Conservation (phyloP, 1,140 invertebrate genomes). For the Magallana ariakensis region DNA sequence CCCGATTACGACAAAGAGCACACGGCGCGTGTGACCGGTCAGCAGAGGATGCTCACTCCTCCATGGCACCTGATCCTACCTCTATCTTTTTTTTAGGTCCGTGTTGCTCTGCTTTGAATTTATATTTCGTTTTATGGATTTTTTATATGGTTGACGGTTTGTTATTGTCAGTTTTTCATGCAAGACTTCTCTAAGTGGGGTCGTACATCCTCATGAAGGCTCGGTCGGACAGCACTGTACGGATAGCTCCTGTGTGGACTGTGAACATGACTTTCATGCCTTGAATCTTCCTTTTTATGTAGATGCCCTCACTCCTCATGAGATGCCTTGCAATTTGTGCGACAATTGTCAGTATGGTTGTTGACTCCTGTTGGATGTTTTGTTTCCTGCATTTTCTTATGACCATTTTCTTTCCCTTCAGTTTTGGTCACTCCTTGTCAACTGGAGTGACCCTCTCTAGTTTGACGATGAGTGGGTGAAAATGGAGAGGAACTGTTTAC, state of each 20-base stretch:
- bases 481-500: no score
- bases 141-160: no score
- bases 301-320: conserved; percentile 44
- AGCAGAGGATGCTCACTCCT: no score
- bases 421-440: conserved; percentile 7
- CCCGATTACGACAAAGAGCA: no score
- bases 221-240: conserved; percentile 40
- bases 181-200: conserved; percentile 40
- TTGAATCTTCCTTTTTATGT: conserved; percentile 43
- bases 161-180: no score
- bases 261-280: conserved; percentile 48
- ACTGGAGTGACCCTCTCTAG: conserved; percentile 19
- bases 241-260: conserved; percentile 43
- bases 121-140: no score
- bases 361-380: not conserved
- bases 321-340: conserved; percentile 30
- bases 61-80: no score
- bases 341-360: not conserved
- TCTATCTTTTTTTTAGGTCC: no score
- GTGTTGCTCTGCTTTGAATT: no score
- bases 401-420: not conserved
- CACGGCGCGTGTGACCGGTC: no score
- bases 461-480: no score
- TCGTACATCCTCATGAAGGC: conserved; percentile 5
- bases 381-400: not conserved